phyloP scores from a whole-genome alignment of 2,888 invertebrate genomes.

The Tetranychus truncatus region DNA sequence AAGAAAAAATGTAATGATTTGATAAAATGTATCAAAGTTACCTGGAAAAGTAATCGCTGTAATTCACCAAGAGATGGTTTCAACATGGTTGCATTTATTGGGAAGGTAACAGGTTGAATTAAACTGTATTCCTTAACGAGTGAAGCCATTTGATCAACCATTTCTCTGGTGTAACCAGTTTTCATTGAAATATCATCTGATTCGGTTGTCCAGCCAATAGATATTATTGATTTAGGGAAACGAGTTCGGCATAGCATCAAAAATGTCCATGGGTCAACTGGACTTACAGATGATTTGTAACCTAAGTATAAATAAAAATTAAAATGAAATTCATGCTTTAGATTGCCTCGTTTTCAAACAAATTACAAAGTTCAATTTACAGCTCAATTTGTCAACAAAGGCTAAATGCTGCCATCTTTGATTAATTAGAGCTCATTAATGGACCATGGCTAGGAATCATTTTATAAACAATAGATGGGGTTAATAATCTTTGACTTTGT shows the following conservation, averaged over 20 bases:
- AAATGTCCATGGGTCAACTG: slow-evolving; percentile 28
- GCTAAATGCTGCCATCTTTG: too few relatives aligned
- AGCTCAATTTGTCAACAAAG: too few relatives aligned
- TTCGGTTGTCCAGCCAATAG: slow-evolving; percentile 28
- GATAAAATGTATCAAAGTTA: slow-evolving; percentile 3
- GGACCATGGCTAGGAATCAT: too few relatives aligned
- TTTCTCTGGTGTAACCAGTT: slow-evolving; percentile 25
- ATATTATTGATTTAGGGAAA: slow-evolving; percentile 27
- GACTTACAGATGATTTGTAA: slow-evolving; percentile 24
- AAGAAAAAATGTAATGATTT: background rate
- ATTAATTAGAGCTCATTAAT: too few relatives aligned
- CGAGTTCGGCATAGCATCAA: slow-evolving; percentile 27
- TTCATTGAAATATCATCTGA: slow-evolving; percentile 16
- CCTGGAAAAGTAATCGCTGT: slow-evolving; percentile 27
- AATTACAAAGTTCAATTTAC: too few relatives aligned
- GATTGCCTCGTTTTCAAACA: too few relatives aligned
- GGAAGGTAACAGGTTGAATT: slow-evolving; percentile 28
- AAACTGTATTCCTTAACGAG: slow-evolving; percentile 28
- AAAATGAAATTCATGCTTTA: background rate
- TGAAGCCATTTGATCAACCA: slow-evolving; percentile 27
- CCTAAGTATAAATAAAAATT: background rate
- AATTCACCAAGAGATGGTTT: slow-evolving; percentile 27
- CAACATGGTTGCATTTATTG: slow-evolving; percentile 26
- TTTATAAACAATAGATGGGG: background rate
- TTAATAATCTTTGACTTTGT: background rate